phyloP scores from a whole-genome alignment of 2,888 invertebrate genomes.

The Hydroisotoma schaefferi region DNA sequence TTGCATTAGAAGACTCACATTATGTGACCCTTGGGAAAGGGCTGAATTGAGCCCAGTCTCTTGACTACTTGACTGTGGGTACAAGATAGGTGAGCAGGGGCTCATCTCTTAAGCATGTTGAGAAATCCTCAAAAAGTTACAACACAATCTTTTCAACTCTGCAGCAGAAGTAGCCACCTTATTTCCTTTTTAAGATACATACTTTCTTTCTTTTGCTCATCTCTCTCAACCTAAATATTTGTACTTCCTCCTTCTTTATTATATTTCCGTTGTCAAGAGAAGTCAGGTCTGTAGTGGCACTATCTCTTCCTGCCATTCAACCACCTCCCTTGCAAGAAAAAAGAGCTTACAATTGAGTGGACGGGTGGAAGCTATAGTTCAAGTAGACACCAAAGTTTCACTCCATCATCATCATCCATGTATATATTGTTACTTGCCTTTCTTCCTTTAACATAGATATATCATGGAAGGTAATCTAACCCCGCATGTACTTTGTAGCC shows the following conservation, averaged over 20 bases:
- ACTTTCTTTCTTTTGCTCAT: slow-evolving; percentile 8
- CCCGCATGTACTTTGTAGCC: too few species aligned
- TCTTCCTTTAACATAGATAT: too few species aligned
- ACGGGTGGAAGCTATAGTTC: too few species aligned
- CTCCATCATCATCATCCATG: too few species aligned
- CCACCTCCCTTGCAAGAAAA: too few species aligned
- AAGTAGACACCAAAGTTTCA: too few species aligned
- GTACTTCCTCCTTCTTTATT: slow-evolving; percentile 11
- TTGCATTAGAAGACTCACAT: slow-evolving; percentile 28
- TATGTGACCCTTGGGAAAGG: slow-evolving; percentile 34
- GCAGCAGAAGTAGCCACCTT: too few species aligned
- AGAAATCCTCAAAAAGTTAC: background rate
- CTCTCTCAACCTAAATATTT: slow-evolving; percentile 12
- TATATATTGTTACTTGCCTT: too few species aligned
- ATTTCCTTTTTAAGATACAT: slow-evolving; percentile 7
- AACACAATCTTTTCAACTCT: background rate
- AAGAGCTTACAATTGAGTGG: too few species aligned
- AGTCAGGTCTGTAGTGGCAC: too few species aligned
- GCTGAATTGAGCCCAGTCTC: slow-evolving; percentile 23
- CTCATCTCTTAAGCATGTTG: background rate
- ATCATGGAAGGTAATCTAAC: too few species aligned
- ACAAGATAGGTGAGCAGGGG: slow-evolving; percentile 7
- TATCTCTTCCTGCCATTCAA: too few species aligned
- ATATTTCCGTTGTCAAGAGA: slow-evolving; percentile 2
- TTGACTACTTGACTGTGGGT: slow-evolving; percentile 13